Evolutionary conservation across 1,140 invertebrate genomes (phyloP).

Genomic region (Drosophila equinoxialis): DNA sequence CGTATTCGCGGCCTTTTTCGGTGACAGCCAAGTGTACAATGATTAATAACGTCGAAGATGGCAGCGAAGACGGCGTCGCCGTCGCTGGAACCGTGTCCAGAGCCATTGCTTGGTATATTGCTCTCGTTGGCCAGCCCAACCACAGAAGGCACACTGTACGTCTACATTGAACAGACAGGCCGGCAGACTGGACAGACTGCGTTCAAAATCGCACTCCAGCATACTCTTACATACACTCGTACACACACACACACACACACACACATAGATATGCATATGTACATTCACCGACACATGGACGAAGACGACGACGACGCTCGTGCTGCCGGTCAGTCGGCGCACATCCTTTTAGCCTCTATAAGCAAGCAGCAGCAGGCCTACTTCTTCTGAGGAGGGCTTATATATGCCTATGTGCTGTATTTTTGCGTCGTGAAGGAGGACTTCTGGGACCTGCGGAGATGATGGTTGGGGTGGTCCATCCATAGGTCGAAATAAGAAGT

Average conservation of each 20-base stretch:
- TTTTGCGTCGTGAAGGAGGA: slow-evolving; percentile 43
- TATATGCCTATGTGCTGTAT: slow-evolving; percentile 33
- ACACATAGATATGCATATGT: slow-evolving; percentile 9
- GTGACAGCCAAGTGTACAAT: slow-evolving; percentile 82
- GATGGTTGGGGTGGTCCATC: slow-evolving; percentile 9
- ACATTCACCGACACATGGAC: slow-evolving; percentile 42
- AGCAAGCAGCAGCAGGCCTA: slow-evolving; percentile 48
- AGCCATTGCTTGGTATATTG: slow-evolving; percentile 11
- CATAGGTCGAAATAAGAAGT: slow-evolving; percentile 30
- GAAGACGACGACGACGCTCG: slow-evolving; percentile 62
- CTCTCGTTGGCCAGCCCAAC: slow-evolving; percentile 59
- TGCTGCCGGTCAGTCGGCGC: slow-evolving; percentile 53
- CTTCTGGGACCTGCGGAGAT: slow-evolving; percentile 28
- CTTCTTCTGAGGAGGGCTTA: slow-evolving; percentile 50
- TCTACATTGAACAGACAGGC: slow-evolving; percentile 38
- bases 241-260: slow-evolving; percentile 15
- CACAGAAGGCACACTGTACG: slow-evolving; percentile 57
- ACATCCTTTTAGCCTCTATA: slow-evolving; percentile 69
- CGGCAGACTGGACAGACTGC: slow-evolving; percentile 40
- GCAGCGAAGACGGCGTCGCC: slow-evolving; percentile 63
- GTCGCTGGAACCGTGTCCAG: slow-evolving; percentile 27
- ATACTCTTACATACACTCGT: slow-evolving; percentile 16
- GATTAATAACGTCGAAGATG: slow-evolving; percentile 82
- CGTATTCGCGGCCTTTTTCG: slow-evolving; percentile 80
- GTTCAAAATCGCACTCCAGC: slow-evolving; percentile 36